Evolutionary conservation across 1,140 invertebrate genomes (phyloP), one percentile per base, ranked within the genome.

Genomic region (Sarcophaga peregrina): DNA sequence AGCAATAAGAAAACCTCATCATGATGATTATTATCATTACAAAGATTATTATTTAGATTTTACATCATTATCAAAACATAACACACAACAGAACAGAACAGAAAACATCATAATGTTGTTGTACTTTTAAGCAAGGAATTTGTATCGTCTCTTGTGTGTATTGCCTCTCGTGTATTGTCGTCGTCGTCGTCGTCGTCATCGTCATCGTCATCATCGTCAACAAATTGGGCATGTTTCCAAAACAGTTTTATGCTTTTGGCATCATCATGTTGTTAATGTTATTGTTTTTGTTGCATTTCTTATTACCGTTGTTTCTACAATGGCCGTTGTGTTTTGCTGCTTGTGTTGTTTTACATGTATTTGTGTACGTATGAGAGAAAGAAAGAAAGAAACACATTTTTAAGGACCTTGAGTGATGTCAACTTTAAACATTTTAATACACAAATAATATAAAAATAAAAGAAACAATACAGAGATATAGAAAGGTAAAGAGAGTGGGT

Each of bases 211-310:
- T 37, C 25, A 78, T 78, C 75, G 50, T 78, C 75, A 78, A 78
- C 75, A 78, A 78, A 78, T 78, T 78, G 75, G 75, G 75, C 75
- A 78, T 78, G 75, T 78, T 78, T 78, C 75, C 75, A 78, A 78
- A 78, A 78, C 75, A 78, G 75, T 78, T 78, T 78, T 78, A 78
- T 50, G 75, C 75, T 78, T 78, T 78, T 78, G 75, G 75, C 75
- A 78, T 78, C n/a, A 68, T 68, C 6, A n/a, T 68, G 50, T 13
- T 37, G 62, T 20, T 68, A 68, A 20, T 68, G n/a, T 68, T 20
- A 20, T 68, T 68, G 62, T 68, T 68, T n/a, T 68, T 58, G 54
- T n/a, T 58, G 15, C n/a, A n/a, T n/a, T 68, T 68, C 17, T 58
- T 68, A 17, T 68, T 68, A 9, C n/a, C 8, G 58, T n/a, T 68